A percentile compares a stretch with the other conserved stretches of the same genome.
These are phyloP conservation scores for Lepidurus couesii DNA, from an alignment of 1,140 invertebrate genomes.

Conservation along the genomic window DNA sequence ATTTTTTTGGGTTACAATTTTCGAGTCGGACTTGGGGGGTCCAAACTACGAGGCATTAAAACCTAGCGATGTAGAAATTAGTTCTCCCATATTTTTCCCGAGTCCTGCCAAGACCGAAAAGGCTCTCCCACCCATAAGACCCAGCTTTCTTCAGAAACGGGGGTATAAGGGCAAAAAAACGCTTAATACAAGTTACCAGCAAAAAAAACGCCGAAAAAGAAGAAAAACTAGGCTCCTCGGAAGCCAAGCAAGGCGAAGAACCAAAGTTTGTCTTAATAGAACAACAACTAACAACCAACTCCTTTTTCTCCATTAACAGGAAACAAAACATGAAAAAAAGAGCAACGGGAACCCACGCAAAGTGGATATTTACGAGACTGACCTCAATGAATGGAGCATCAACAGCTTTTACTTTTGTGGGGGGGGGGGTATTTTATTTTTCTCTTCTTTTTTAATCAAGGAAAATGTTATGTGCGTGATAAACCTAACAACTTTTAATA, in stretches of 20 bases:
- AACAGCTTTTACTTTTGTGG: not conserved
- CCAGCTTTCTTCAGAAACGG: not conserved
- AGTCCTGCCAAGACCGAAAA: not conserved
- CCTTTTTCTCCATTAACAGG: not conserved
- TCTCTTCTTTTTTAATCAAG: not conserved
- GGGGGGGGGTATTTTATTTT: no score
- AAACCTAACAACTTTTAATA: no score
- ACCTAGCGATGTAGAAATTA: slow-evolving; percentile 19
- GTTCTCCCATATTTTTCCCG: slow-evolving; percentile 14
- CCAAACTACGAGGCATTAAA: not conserved
- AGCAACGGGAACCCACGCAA: not conserved
- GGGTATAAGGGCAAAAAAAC: not conserved
- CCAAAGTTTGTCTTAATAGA: slow-evolving; percentile 19
- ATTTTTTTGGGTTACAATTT: not conserved
- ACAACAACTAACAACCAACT: not conserved
- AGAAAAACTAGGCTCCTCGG: not conserved
- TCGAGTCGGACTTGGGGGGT: not conserved
- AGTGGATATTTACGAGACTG: slow-evolving; percentile 7
- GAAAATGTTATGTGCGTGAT: not conserved
- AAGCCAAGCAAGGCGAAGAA: not conserved
- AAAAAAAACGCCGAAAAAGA: not conserved
- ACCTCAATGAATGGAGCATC: not conserved
- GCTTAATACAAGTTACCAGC: slow-evolving; percentile 10
- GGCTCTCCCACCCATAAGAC: not conserved
- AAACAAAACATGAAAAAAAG: not conserved